These are phyloP conservation scores for Nemotelus pantherinus DNA, from an alignment of 2,888 invertebrate genomes.

Conservation along the genomic window DNA sequence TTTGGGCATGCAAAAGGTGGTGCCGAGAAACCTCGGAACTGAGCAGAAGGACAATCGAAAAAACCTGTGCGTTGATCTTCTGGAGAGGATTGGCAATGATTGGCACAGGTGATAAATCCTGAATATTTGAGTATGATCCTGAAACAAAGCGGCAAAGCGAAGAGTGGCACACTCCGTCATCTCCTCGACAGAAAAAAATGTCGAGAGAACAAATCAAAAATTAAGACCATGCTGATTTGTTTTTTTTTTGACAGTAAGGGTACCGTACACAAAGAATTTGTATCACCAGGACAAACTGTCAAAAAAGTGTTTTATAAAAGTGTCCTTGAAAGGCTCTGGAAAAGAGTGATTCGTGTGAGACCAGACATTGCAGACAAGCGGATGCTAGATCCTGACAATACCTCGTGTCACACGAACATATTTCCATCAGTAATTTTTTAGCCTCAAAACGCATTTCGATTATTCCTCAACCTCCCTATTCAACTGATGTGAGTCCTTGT, in stretches of 20 bases:
- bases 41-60: slow-evolving; percentile 15
- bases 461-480: too few species aligned
- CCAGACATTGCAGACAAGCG: not conserved
- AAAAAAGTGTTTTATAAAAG: not conserved
- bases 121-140: not conserved
- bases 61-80: not conserved
- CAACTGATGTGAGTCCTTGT: too few species aligned
- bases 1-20: slow-evolving; percentile 25
- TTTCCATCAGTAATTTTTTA: too few species aligned
- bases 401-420: too few species aligned
- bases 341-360: too few species aligned
- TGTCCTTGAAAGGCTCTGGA: too few species aligned
- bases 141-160: slow-evolving; percentile 4
- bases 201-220: not conserved
- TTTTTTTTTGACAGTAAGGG: slow-evolving; percentile 11
- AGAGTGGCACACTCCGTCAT: not conserved
- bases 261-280: slow-evolving; percentile 4
- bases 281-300: slow-evolving; percentile 2
- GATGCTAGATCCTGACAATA: not conserved
- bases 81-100: slow-evolving; percentile 10
- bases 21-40: slow-evolving; percentile 4
- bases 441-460: too few species aligned
- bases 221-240: not conserved
- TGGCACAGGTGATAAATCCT: slow-evolving; percentile 2
- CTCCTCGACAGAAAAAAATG: not conserved